Base-by-base conservation (phyloP, 1,140 invertebrate genomes). In the Phocides pigmalion region DNA sequence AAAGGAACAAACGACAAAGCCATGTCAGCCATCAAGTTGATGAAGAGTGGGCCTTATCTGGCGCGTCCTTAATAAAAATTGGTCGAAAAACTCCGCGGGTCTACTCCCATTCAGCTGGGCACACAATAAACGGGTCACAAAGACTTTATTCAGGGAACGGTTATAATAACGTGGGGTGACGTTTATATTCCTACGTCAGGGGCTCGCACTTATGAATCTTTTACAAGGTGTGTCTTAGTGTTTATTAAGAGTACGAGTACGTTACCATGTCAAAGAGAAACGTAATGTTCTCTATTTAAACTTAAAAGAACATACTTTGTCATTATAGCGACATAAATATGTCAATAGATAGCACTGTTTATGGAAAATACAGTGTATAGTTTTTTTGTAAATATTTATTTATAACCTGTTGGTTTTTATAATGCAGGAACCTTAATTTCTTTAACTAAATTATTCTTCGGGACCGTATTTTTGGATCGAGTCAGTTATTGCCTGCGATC, bases 121-220 rank as follows among this genome's bases (percentile, higher is more conserved):
- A 54, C 39, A 71, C 64, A 76, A 74, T 79, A 58, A 73, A 53
- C 37, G 47, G 9, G 47, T 56, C 49, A 75, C 75, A 73, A 73
- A 75, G 68, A 58, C 56, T 42, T 63, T 66, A 66, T 80, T 71
- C 69, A 73, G 65, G 51, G 72, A 50, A 68, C 41, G 62, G 47
- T 61, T 70, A 75, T 68, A 69, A 66, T 51, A 66, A 66, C 59
- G 44, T 22, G 9, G 28, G 56, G 19, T 42, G 41, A 19, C 50
- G 37, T 51, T 42, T 17, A 59, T 62, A 49, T 50, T 47, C 35
- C 46, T 25, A 46, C 59, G 37, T 37, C 11, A 19, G 28, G 20
- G 11, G 8, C 22, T 16, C 32, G 14, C 35, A 39, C 19, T 68
- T 61, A 67, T 64, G 42, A 70, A 68, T 68, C 59, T 73, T 72